A percentile compares a stretch with the other conserved stretches of the same genome.
Conservation (phyloP, 2,888 invertebrate genomes). For the Agapostemon virescens region DNA sequence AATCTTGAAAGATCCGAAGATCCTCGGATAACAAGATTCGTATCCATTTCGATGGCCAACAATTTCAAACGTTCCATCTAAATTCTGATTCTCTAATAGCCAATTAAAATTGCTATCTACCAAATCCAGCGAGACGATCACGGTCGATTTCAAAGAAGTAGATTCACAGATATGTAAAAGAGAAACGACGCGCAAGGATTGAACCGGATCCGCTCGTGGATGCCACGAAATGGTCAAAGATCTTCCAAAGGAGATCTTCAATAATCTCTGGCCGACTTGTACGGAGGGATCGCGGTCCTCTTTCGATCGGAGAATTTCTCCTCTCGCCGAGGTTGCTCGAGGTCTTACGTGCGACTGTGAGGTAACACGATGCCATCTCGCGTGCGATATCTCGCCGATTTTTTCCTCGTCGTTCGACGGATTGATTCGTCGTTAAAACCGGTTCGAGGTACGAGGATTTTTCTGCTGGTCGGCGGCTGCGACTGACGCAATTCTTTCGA, state of each 20-base stretch:
- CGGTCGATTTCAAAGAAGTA: not conserved
- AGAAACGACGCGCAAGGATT: not conserved
- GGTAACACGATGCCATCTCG: conserved; percentile 51
- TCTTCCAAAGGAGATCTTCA: not conserved
- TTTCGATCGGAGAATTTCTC: conserved; percentile 38
- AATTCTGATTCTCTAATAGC: not conserved
- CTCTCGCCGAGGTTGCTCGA: conserved; percentile 15
- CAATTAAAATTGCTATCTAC: not conserved
- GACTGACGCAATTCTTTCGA: conserved; percentile 64
- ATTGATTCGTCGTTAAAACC: conserved; percentile 66
- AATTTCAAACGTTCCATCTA: not conserved
- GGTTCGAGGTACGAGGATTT: conserved; percentile 62
- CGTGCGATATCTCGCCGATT: conserved; percentile 47
- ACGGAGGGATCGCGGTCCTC: conserved; percentile 9
- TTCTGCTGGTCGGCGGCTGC: conserved; percentile 34
- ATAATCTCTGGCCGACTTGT: not conserved
- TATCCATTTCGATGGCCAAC: no score
- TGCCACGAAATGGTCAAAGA: conserved; percentile 7
- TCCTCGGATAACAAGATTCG: no score
- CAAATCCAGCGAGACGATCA: not conserved
- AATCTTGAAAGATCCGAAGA: not conserved
- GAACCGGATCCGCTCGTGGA: not conserved
- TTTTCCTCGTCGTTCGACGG: conserved; percentile 24
- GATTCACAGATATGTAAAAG: conserved; percentile 2
- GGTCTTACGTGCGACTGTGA: conserved; percentile 31